A percentile compares a stretch with the other conserved stretches of the same genome.
Conservation (phyloP, 2,113 vertebrate species). For the Xiphias gladius region DNA sequence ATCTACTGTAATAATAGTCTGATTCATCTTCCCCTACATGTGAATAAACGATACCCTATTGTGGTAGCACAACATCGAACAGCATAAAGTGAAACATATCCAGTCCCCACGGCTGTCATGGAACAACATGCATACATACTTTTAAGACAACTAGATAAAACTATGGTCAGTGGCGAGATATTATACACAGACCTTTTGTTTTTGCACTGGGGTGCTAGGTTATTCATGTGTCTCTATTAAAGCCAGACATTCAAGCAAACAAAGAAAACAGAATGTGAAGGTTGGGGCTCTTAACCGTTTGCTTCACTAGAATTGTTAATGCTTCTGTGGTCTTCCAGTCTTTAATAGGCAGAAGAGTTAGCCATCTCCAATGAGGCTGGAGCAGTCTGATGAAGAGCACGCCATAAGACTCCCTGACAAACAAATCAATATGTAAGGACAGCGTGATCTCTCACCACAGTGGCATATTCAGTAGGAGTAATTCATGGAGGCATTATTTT, state of each 20-base stretch:
- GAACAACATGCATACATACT: slow-evolving; percentile 26
- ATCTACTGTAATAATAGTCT: neutral
- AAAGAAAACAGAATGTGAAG: slow-evolving; percentile 52
- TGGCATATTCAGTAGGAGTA: slow-evolving; percentile 52
- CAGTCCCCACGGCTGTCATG: neutral
- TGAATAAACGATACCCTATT: neutral
- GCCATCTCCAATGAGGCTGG: slow-evolving; percentile 41
- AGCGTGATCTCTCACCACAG: slow-evolving; percentile 60
- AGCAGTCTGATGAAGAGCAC: slow-evolving; percentile 49
- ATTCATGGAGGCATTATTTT: slow-evolving; percentile 56
- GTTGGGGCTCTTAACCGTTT: slow-evolving; percentile 49
- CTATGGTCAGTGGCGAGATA: slow-evolving; percentile 35
- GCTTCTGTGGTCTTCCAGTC: slow-evolving; percentile 41
- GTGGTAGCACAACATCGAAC: slow-evolving; percentile 19
- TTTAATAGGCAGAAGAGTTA: slow-evolving; percentile 60
- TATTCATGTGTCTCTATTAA: slow-evolving; percentile 51
- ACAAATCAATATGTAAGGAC: slow-evolving; percentile 68
- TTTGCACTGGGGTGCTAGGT: slow-evolving; percentile 21
- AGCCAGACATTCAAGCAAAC: slow-evolving; percentile 48
- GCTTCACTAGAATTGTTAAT: slow-evolving; percentile 61
- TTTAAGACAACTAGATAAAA: slow-evolving; percentile 29
- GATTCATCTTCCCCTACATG: slow-evolving; percentile 3
- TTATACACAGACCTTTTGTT: slow-evolving; percentile 32
- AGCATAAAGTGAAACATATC: slow-evolving; percentile 17
- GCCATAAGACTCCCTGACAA: slow-evolving; percentile 49